Evolutionary conservation across 2,888 invertebrate species (phyloP), one percentile per base, ranked within the genome.

Genomic region (Disparrhopalites patrizii): DNA sequence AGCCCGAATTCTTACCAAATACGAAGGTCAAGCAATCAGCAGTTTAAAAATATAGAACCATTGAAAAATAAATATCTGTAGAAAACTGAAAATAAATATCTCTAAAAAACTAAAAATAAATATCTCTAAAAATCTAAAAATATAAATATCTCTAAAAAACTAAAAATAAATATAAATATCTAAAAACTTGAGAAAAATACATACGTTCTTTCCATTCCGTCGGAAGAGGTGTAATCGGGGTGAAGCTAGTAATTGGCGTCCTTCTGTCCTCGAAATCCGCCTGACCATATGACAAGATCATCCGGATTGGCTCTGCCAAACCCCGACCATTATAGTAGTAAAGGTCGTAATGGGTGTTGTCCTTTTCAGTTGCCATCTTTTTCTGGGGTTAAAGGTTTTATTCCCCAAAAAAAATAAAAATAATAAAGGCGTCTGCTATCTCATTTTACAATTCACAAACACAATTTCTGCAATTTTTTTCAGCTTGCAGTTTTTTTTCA

Each of bases 261-360:
- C 66, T 54, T 25, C 54, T 28, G 31, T 66, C 66, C 18, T 66
- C 61, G 28, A 50, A 66, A 2, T 60, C 27, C 2, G 13, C 54
- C 18, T 36, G 28, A 1, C 36, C 61, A 33, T 40, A 55, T 2
- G 50, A n/a, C 23, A 66, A 25, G 20, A 66, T 43, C 4, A 66
- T 15, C 15, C 66, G 54, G 2, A 55, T 55, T 2, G 61, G 61
- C 28, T 66, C 66, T 15, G 66, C 66, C 15, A 66, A 8, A 1
- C 55, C 66, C 1, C 55, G 27, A 13, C 38, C 25, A 33, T 66
- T 52, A 18, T 52, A 61, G 38, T 66, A 66, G 25, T 25, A 28
- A 13, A 58, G 13, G 7, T 58, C 33, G 43, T 58, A 58, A 15
- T 55, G 55, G 5, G 43, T 43, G n/a, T n/a, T n/a, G n/a, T n/a